Evolutionary conservation across 2,113 vertebrate species (phyloP).

Genomic region (Benitochromis conjunctus): DNA sequence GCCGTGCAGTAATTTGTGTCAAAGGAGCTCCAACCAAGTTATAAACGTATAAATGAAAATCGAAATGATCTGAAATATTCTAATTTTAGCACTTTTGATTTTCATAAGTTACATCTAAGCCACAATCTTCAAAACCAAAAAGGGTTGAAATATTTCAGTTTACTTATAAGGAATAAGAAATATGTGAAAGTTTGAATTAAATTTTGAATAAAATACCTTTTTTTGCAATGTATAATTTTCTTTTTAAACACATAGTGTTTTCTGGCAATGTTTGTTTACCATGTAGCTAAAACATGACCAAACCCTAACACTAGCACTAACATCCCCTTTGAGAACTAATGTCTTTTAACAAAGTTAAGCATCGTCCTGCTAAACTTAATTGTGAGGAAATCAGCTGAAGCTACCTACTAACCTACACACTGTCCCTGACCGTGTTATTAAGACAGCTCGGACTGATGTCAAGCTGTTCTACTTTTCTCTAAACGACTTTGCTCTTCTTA

Average conservation of each 20-base stretch:
- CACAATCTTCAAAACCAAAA: neutral
- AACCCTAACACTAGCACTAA: neutral
- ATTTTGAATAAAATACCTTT: neutral
- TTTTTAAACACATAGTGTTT: neutral
- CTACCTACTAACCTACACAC: neutral
- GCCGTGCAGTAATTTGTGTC: neutral
- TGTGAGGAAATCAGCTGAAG: neutral
- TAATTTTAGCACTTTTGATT: neutral
- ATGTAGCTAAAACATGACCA: neutral
- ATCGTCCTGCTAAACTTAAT: neutral
- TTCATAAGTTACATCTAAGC: neutral
- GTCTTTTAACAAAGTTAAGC: neutral
- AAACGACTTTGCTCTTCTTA: neutral
- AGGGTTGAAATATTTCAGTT: neutral
- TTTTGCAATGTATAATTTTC: neutral
- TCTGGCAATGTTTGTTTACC: neutral
- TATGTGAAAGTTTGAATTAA: neutral
- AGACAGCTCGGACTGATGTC: neutral
- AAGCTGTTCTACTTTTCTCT: neutral
- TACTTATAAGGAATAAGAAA: neutral
- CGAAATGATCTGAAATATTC: neutral
- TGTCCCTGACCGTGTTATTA: neutral
- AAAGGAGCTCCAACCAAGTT: neutral
- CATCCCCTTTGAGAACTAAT: neutral
- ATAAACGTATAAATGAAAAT: neutral